A percentile compares a stretch with the other conserved stretches of the same genome.
phyloP scores from a whole-genome alignment of 2,797 vertebrate species.

The Semotilus atromaculatus region DNA sequence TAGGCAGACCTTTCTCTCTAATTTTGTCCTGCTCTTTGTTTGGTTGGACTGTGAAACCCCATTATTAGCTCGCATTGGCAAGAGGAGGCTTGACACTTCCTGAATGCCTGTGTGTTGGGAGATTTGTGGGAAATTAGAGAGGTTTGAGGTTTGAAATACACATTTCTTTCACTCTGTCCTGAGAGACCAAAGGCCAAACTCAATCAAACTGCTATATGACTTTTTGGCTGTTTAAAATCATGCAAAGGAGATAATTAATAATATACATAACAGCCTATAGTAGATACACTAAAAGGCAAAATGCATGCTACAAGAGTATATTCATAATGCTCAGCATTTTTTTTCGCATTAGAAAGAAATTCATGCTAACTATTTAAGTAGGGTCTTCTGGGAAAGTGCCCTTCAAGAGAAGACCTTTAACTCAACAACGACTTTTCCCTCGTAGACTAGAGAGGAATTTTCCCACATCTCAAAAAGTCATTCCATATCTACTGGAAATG shows the following conservation, averaged over 20 bases:
- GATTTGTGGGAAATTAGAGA: slow-evolving; percentile 67
- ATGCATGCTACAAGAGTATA: background rate
- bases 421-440: slow-evolving; percentile 49
- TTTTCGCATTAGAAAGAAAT: slow-evolving; percentile 7
- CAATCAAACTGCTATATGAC: background rate
- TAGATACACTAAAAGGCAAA: background rate
- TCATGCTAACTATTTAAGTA: slow-evolving; percentile 7
- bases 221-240: background rate
- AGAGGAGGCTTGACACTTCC: slow-evolving; percentile 66
- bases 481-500: slow-evolving; percentile 54
- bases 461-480: slow-evolving; percentile 68
- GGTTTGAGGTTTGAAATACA: slow-evolving; percentile 63
- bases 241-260: background rate
- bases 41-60: slow-evolving; percentile 42
- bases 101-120: slow-evolving; percentile 73
- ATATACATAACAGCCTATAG: background rate
- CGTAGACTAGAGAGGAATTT: slow-evolving; percentile 64
- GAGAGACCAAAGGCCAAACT: slow-evolving; percentile 23
- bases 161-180: slow-evolving; percentile 46
- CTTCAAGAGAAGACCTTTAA: slow-evolving; percentile 51
- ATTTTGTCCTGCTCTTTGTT: slow-evolving; percentile 50
- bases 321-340: slow-evolving; percentile 3
- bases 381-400: slow-evolving; percentile 46
- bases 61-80: slow-evolving; percentile 65
- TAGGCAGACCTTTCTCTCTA: slow-evolving; percentile 46